Base-by-base conservation (phyloP, 2,888 invertebrate genomes). In the Mythimna pallens region DNA sequence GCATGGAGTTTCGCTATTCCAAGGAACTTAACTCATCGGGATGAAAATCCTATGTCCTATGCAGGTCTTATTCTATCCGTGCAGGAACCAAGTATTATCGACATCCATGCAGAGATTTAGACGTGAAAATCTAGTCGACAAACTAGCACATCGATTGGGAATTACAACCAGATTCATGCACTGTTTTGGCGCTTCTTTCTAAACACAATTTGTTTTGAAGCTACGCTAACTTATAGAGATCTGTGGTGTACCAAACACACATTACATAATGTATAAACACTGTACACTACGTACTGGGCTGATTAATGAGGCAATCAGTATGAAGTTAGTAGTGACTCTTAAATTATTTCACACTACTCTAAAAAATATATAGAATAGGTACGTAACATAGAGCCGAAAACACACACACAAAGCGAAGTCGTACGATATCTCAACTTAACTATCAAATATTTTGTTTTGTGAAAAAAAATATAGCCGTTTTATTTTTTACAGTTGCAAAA, bases 401-500 rank as follows among this genome's bases (percentile, higher is more conserved):
- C 20, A 30, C 17, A 40, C 30, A 43, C 64, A 63, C 17, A 67
- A 47, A 54, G 34, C 30, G n/a, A 68, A 54, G 17, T 43, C 25
- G 20, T 25, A n/a, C 25, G 12, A n/a, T 20, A 12, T 43, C 22
- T 5, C 17, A 47, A 34, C 8, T 25, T 20, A 9, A 10, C 22
- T 30, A 70, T 50, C 17, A 22, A 9, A 30, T 2, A 54, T 30
- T 52, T n/a, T 61, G 17, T 12, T 55, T n/a, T 25, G 9, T 20
- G 9, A 10, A 75, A 30, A n/a, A 4, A 25, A 47, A 9, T 43
- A 9, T 34, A 47, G 14, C 57, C 40, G 10, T 34, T 68, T 17
- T 36, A 54, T 65, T 65, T 30, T 66, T 89, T 87, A 58, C 84
- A 96, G 96, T 95, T 75, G 91, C 91, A 3, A 95, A 95, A 89